Base-by-base conservation (phyloP, 2,888 invertebrate genomes). In the Junonia oenone region DNA sequence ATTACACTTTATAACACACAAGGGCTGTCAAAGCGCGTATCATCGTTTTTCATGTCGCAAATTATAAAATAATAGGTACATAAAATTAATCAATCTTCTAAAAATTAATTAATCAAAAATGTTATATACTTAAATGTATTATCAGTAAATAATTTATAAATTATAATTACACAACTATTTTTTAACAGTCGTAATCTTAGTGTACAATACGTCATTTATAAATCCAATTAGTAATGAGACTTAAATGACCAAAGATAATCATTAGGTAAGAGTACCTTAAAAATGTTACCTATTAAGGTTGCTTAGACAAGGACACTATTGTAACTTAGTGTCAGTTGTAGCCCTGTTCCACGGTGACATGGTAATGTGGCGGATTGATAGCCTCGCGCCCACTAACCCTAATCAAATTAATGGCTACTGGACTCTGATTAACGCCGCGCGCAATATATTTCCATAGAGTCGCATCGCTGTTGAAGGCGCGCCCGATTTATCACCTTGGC, bases 371-470 rank as follows among this genome's bases (percentile, higher is more conserved):
- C 68, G 82, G 87, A 89, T 89, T 89, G 88, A 89, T 89, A 83
- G 87, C 63, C 83, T 88, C 83, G 78, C 87, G 83, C 88, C 89
- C 85, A 89, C 80, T 89, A 90, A 90, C 90, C 90, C 89, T 89
- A 90, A 90, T 90, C 88, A 90, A 89, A 90, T 86, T 86, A 88
- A 90, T 89, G 85, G 85, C 78, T 77, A 77, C 82, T 81, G 80
- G 81, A 80, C 86, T 78, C 84, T 90, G 90, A 90, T 90, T 90
- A 90, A 89, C 88, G 77, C 81, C 71, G 63, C 69, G 67, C 69
- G 72, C 68, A 72, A 84, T 85, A 84, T 79, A 83, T 87, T 87
- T 83, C 81, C 83, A 83, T 78, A 79, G 77, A 59, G 55, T 60
- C 54, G 56, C 60, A 58, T 59, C 59, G 53, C 56, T 50, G 48